These are phyloP conservation scores for Trachurus trachurus DNA, from an alignment of 2,797 vertebrate species.

Conservation along the genomic window DNA sequence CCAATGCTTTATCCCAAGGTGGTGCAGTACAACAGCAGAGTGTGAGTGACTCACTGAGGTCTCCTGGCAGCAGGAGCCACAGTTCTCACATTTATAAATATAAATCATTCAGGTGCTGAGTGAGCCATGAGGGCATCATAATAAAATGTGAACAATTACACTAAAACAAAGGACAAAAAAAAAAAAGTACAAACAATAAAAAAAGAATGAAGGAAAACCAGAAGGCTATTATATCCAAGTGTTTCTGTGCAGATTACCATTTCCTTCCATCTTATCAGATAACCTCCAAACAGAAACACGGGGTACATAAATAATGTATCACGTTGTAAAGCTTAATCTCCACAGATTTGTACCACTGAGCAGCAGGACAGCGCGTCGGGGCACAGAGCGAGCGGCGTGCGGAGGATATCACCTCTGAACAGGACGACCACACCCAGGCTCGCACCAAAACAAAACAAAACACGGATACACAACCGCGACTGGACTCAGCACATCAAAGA, in stretches of 20 bases:
- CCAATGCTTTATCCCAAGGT: slow-evolving; percentile 41
- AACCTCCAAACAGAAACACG: slow-evolving; percentile 57
- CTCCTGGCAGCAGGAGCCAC: slow-evolving; percentile 41
- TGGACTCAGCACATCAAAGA: slow-evolving; percentile 57
- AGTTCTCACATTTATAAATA: slow-evolving; percentile 52
- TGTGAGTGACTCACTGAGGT: slow-evolving; percentile 54
- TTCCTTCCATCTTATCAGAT: slow-evolving; percentile 56
- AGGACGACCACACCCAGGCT: slow-evolving; percentile 74
- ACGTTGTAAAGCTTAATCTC: slow-evolving; percentile 18
- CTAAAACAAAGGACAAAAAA: slow-evolving; percentile 31
- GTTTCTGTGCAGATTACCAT: slow-evolving; percentile 40
- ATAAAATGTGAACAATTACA: slow-evolving; percentile 65
- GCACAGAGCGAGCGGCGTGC: slow-evolving; percentile 4
- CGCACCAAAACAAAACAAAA: slow-evolving; percentile 64
- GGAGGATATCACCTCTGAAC: slow-evolving; percentile 66
- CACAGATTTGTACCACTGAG: slow-evolving; percentile 33
- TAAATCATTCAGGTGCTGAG: slow-evolving; percentile 67
- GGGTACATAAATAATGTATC: slow-evolving; percentile 48
- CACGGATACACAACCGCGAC: slow-evolving; percentile 63
- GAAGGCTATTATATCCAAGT: slow-evolving; percentile 15
- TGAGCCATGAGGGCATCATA: slow-evolving; percentile 58
- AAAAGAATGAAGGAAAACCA: not conserved
- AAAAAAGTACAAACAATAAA: slow-evolving; percentile 13
- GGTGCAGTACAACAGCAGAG: slow-evolving; percentile 48
- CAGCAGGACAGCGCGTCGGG: slow-evolving; percentile 25